A percentile compares a stretch with the other conserved stretches of the same genome.
Conservation (phyloP, 2,888 invertebrate genomes). For the Rutpela maculata region DNA sequence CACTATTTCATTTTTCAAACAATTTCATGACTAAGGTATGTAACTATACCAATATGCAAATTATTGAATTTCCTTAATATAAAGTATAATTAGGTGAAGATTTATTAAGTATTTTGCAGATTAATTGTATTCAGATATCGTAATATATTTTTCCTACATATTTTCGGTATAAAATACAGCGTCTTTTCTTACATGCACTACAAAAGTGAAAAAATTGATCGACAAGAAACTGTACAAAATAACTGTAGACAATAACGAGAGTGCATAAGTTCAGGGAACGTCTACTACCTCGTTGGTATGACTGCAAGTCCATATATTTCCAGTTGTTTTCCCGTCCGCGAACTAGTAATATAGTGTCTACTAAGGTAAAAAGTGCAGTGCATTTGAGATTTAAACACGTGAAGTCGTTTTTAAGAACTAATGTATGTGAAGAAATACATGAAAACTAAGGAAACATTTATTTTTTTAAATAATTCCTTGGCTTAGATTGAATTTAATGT, state of each 20-base stretch:
- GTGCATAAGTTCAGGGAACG: constrained; percentile 4
- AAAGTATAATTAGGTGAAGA: too few relatives aligned
- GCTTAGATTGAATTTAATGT: too few relatives aligned
- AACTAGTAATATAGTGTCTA: neutral
- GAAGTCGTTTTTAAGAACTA: neutral
- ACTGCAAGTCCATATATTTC: constrained; percentile 1
- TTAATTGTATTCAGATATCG: too few relatives aligned
- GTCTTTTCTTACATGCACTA: neutral
- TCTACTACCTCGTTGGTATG: constrained; percentile 6
- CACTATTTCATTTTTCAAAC: too few relatives aligned
- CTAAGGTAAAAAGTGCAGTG: neutral
- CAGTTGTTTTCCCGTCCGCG: constrained; percentile 8
- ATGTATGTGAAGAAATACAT: too few relatives aligned
- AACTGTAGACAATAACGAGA: neutral
- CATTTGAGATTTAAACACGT: neutral
- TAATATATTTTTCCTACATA: neutral
- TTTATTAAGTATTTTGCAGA: too few relatives aligned
- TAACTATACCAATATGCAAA: too few relatives aligned
- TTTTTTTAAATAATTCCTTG: too few relatives aligned
- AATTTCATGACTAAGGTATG: too few relatives aligned
- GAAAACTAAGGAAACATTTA: too few relatives aligned
- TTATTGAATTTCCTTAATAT: too few relatives aligned
- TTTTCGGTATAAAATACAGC: neutral
- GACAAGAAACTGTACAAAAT: neutral
- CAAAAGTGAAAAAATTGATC: neutral